phyloP scores from a whole-genome alignment of 2,113 vertebrate species.

The Malaclemys terrapin region DNA sequence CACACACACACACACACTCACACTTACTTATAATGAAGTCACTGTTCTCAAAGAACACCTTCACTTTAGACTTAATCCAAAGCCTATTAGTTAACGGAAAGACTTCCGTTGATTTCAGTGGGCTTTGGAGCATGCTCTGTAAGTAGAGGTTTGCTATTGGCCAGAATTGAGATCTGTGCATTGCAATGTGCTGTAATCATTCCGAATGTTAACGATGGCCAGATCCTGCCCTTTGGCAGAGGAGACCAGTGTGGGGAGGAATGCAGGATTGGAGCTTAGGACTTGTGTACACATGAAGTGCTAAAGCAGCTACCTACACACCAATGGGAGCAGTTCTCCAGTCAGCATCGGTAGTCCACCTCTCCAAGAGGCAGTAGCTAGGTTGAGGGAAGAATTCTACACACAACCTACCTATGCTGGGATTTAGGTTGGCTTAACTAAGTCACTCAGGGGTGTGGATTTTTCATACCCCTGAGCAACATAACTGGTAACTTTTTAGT shows the following conservation, averaged over 20 bases:
- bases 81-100: neutral
- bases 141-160: neutral
- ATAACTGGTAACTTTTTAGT: too few relatives aligned
- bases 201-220: neutral
- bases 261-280: neutral
- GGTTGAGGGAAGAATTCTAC: too few relatives aligned
- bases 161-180: neutral
- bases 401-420: too few relatives aligned
- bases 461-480: too few relatives aligned
- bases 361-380: too few relatives aligned
- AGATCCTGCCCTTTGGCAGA: neutral
- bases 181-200: neutral
- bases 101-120: neutral
- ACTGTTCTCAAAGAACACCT: neutral
- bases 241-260: fast-evolving
- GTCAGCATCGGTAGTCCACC: too few relatives aligned
- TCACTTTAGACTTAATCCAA: neutral
- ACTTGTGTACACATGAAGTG: neutral
- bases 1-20: too few relatives aligned
- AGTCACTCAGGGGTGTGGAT: too few relatives aligned
- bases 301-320: too few relatives aligned
- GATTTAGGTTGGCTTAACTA: too few relatives aligned
- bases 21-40: neutral
- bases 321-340: too few relatives aligned
- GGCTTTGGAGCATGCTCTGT: neutral